A percentile compares a stretch with the other conserved stretches of the same genome.
phyloP scores from a whole-genome alignment of 1,140 invertebrate genomes.

The Aphidius gifuensis region DNA sequence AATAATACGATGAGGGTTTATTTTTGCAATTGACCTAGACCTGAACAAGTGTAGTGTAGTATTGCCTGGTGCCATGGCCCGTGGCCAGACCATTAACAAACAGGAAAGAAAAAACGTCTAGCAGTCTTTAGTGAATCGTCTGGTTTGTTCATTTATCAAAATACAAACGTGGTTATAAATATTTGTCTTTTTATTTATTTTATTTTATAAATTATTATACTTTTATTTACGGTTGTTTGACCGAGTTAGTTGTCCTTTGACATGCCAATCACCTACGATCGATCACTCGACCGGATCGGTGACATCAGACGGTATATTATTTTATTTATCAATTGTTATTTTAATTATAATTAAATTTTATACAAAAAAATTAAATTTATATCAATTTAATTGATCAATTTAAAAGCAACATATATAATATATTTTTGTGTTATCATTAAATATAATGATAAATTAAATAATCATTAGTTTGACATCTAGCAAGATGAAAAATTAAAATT shows the following conservation, averaged over 20 bases:
- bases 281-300: constrained; percentile 38
- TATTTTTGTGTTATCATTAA: too few species aligned
- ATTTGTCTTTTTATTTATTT: neutral
- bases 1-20: constrained; percentile 16
- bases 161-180: neutral
- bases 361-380: neutral
- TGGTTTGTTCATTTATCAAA: constrained; percentile 22
- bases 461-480: neutral
- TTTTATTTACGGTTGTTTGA: constrained; percentile 19
- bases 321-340: constrained; percentile 2
- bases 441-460: too few species aligned
- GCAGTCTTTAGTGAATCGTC: constrained; percentile 17
- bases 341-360: constrained; percentile 2
- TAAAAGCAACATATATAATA: too few species aligned
- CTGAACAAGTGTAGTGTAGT: constrained; percentile 28
- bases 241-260: constrained; percentile 4
- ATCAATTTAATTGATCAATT: too few species aligned
- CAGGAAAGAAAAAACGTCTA: neutral
- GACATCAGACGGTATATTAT: constrained; percentile 32
- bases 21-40: constrained; percentile 26
- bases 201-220: neutral
- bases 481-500: too few species aligned
- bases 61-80: constrained; percentile 46
- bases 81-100: constrained; percentile 33
- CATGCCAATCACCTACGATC: constrained; percentile 36